Conservation (phyloP, 2,888 invertebrate species). For the Ochlodes sylvanus region DNA sequence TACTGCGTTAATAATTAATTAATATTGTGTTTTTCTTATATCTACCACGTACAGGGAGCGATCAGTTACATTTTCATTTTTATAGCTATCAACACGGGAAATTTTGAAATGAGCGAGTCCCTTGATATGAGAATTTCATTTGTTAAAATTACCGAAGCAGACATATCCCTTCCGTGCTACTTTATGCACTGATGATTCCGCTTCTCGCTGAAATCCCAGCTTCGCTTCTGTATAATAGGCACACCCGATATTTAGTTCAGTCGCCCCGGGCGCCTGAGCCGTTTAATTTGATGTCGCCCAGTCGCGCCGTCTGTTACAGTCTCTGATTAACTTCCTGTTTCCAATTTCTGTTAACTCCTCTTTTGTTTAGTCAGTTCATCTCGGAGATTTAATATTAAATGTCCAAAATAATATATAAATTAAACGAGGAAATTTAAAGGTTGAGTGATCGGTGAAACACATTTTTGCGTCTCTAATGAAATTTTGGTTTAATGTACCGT, state of each 20-base stretch:
- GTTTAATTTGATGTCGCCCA: slow-evolving; percentile 69
- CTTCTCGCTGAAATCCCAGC: slow-evolving; percentile 10
- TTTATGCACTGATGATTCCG: not conserved
- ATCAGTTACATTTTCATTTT: too few relatives aligned
- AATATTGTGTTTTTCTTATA: too few relatives aligned
- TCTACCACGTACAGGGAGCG: too few relatives aligned
- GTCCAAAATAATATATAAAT: slow-evolving; percentile 28
- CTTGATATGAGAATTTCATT: too few relatives aligned
- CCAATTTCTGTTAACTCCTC: slow-evolving; percentile 74
- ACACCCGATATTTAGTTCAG: slow-evolving; percentile 30
- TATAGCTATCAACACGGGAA: too few relatives aligned
- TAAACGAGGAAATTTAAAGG: slow-evolving; percentile 13
- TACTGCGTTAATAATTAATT: too few relatives aligned
- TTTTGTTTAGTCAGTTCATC: slow-evolving; percentile 55
- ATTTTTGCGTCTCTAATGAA: not conserved
- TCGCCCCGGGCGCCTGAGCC: slow-evolving; percentile 60
- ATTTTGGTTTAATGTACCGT: too few relatives aligned
- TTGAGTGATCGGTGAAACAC: not conserved
- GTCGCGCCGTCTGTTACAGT: slow-evolving; percentile 61
- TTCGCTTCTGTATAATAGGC: not conserved
- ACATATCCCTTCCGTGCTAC: too few relatives aligned
- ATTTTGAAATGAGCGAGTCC: too few relatives aligned
- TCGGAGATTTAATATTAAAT: slow-evolving; percentile 36
- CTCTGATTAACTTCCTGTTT: slow-evolving; percentile 79
- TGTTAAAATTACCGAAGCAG: too few relatives aligned